Evolutionary conservation across 2,113 vertebrate species (phyloP).

Genomic region (Cynopterus brachyotis): DNA sequence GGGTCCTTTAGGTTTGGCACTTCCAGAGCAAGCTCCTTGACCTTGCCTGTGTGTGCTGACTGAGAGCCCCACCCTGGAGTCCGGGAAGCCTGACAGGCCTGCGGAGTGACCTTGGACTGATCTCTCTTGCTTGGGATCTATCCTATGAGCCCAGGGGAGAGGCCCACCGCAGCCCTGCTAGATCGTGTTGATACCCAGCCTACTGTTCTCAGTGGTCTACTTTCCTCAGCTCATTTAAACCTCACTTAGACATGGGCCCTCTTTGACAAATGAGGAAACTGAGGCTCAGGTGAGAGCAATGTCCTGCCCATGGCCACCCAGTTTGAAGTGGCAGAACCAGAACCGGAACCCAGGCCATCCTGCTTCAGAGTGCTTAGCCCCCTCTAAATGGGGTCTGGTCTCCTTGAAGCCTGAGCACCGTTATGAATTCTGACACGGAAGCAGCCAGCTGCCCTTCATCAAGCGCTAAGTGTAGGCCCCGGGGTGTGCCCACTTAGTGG

Average conservation of each 20-base stretch:
- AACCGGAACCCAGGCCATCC: neutral
- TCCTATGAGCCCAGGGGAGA: neutral
- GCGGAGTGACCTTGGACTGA: neutral
- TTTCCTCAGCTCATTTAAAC: neutral
- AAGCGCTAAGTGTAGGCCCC: accelerated
- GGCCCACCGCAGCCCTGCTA: neutral
- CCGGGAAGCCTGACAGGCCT: neutral
- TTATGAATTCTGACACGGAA: accelerated
- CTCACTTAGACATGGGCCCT: neutral
- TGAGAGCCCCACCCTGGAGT: neutral
- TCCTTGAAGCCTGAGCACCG: neutral
- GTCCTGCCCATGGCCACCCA: neutral
- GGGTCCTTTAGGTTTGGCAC: neutral
- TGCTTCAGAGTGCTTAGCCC: accelerated
- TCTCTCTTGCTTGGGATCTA: neutral
- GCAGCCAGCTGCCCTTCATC: accelerated
- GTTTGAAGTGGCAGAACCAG: neutral
- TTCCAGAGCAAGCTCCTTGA: neutral
- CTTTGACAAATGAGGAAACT: neutral
- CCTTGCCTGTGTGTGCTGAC: neutral
- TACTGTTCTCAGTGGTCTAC: accelerated
- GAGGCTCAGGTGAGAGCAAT: neutral
- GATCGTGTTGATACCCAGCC: neutral
- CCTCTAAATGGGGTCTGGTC: neutral
- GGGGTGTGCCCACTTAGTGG: neutral